These are phyloP conservation scores for Diplosoma virens DNA, from an alignment of 23 tunicate genomes.

Conservation along the genomic window DNA sequence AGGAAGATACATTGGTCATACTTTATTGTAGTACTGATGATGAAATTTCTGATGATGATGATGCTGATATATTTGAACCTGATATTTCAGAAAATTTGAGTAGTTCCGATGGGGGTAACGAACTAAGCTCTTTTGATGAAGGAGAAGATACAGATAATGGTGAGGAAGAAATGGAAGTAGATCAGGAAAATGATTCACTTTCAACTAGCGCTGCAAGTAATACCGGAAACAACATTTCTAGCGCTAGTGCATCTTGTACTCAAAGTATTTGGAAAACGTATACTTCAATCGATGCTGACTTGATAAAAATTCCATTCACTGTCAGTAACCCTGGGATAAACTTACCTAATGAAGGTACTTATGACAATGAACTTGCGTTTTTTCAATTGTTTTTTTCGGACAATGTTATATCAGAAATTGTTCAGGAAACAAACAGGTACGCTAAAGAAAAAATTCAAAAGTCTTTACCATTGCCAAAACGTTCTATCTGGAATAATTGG, in stretches of 20 bases:
- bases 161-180: conserved; percentile 15
- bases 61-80: conserved; percentile 8
- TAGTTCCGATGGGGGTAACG: not conserved
- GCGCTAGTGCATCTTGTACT: conserved; percentile 3
- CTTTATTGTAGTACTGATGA: conserved; percentile 21
- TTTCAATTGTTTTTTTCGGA: conserved; percentile 37
- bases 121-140: conserved; percentile 5
- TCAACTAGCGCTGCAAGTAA: not conserved
- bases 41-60: not conserved
- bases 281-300: conserved; percentile 16
- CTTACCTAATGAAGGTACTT: conserved; percentile 21
- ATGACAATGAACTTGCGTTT: conserved; percentile 29
- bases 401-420: conserved; percentile 8
- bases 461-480: not conserved
- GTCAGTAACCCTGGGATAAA: conserved; percentile 32
- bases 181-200: conserved; percentile 10
- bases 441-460: conserved; percentile 17
- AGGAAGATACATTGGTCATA: conserved; percentile 2
- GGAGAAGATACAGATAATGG: not conserved
- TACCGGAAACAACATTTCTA: not conserved
- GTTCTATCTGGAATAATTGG: conserved; percentile 19
- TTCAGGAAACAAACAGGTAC: conserved; percentile 26
- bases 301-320: conserved; percentile 15
- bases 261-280: conserved; percentile 11
- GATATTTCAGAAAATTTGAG: conserved; percentile 11